Conservation (phyloP, 2,113 vertebrate species). For the Xiphophorus couchianus region DNA sequence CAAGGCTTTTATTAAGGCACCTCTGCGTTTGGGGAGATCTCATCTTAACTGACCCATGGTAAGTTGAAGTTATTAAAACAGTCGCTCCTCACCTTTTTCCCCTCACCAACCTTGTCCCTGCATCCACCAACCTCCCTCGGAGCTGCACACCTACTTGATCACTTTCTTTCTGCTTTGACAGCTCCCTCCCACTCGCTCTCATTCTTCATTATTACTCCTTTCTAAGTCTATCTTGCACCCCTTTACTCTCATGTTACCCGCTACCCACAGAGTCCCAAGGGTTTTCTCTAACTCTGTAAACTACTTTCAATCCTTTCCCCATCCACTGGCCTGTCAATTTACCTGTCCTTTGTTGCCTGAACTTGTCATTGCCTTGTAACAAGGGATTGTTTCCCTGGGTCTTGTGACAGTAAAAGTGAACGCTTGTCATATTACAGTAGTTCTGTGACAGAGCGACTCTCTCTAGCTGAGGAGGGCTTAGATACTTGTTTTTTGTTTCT, state of each 20-base stretch:
- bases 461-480: constrained; percentile 36
- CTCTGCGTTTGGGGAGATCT: constrained; percentile 66
- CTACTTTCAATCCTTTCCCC: constrained; percentile 54
- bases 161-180: constrained; percentile 71
- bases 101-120: constrained; percentile 39
- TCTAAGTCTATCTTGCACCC: constrained; percentile 59
- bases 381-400: constrained; percentile 50
- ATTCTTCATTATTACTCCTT: constrained; percentile 71
- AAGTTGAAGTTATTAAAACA: constrained; percentile 79
- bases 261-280: constrained; percentile 65
- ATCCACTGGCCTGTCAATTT: constrained; percentile 63
- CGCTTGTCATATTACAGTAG: constrained; percentile 67
- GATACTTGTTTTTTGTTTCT: constrained; percentile 28
- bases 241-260: constrained; percentile 51
- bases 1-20: constrained; percentile 75
- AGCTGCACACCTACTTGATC: constrained; percentile 66
- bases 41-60: constrained; percentile 71
- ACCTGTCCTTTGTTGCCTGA: constrained; percentile 63
- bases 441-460: constrained; percentile 60
- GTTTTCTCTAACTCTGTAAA: constrained; percentile 61
- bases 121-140: constrained; percentile 38
- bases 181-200: constrained; percentile 68
- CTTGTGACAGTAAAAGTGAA: constrained; percentile 59
- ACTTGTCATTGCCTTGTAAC: constrained; percentile 62
- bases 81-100: constrained; percentile 39